phyloP scores from a whole-genome alignment of 2,888 invertebrate species.

The Parasteatoda lunata region DNA sequence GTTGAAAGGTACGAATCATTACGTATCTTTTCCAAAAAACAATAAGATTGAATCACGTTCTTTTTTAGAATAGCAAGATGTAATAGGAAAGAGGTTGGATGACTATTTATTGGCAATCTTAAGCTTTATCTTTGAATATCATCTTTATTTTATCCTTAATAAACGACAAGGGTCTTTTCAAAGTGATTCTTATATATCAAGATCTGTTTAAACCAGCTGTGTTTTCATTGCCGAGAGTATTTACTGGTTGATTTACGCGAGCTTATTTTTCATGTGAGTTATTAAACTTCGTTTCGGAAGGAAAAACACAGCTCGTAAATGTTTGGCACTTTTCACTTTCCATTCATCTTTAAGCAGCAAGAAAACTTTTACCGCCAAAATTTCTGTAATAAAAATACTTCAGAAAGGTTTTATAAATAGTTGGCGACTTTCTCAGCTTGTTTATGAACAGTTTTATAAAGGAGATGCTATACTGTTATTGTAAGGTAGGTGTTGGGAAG shows the following conservation, averaged over 20 bases:
- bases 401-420: slow-evolving; percentile 34
- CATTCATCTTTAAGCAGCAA: slow-evolving; percentile 26
- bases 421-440: background rate
- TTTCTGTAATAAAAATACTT: slow-evolving; percentile 32
- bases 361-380: slow-evolving; percentile 34
- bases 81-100: slow-evolving; percentile 14
- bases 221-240: slow-evolving; percentile 38
- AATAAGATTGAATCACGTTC: slow-evolving; percentile 24
- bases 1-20: slow-evolving; percentile 1
- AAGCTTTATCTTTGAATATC: slow-evolving; percentile 41
- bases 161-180: slow-evolving; percentile 40
- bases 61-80: slow-evolving; percentile 6
- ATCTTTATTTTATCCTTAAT: slow-evolving; percentile 56
- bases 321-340: slow-evolving; percentile 35
- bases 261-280: slow-evolving; percentile 40
- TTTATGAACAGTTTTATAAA: background rate
- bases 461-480: no score
- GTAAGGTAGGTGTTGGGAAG: no score
- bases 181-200: slow-evolving; percentile 41
- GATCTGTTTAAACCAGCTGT: slow-evolving; percentile 36
- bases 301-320: slow-evolving; percentile 47
- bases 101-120: slow-evolving; percentile 42
- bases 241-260: slow-evolving; percentile 48
- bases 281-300: slow-evolving; percentile 42
- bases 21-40: slow-evolving; percentile 13